phyloP scores from a whole-genome alignment of 1,140 invertebrate genomes.

The Mamestra configurata region DNA sequence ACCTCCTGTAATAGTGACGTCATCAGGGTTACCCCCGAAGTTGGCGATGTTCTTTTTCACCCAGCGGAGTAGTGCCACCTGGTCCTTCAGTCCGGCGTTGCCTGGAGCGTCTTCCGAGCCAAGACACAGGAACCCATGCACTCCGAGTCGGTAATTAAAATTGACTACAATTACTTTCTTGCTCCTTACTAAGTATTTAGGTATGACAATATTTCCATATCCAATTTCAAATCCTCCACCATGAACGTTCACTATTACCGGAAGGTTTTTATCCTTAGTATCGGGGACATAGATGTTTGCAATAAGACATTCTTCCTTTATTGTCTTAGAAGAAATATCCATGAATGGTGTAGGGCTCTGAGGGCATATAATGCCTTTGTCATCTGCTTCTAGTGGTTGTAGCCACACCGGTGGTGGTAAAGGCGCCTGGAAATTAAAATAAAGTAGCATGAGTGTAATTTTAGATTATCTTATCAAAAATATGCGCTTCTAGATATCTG shows the following conservation, averaged over 20 bases:
- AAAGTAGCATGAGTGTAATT: background rate
- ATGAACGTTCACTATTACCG: slow-evolving; percentile 64
- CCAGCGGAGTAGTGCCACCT: slow-evolving; percentile 68
- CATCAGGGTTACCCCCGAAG: slow-evolving; percentile 69
- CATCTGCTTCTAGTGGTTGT: slow-evolving; percentile 59
- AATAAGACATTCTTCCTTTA: slow-evolving; percentile 59
- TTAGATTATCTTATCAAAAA: background rate
- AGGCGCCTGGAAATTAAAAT: background rate
- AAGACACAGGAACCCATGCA: slow-evolving; percentile 67
- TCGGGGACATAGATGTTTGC: slow-evolving; percentile 60
- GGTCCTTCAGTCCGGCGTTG: slow-evolving; percentile 74
- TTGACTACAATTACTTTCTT: slow-evolving; percentile 60
- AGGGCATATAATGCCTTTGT: slow-evolving; percentile 60
- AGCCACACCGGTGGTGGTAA: background rate
- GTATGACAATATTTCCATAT: slow-evolving; percentile 46
- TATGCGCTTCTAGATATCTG: background rate
- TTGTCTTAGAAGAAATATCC: background rate
- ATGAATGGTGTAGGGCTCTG: slow-evolving; percentile 45
- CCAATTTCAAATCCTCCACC: slow-evolving; percentile 64
- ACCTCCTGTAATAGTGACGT: slow-evolving; percentile 63
- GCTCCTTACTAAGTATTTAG: slow-evolving; percentile 52
- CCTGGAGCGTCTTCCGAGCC: slow-evolving; percentile 66
- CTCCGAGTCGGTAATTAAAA: slow-evolving; percentile 68
- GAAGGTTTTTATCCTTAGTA: slow-evolving; percentile 54
- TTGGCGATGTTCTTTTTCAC: slow-evolving; percentile 64